phyloP scores from a whole-genome alignment of 2,113 vertebrate species.

The Poeciliopsis turrubarensis region DNA sequence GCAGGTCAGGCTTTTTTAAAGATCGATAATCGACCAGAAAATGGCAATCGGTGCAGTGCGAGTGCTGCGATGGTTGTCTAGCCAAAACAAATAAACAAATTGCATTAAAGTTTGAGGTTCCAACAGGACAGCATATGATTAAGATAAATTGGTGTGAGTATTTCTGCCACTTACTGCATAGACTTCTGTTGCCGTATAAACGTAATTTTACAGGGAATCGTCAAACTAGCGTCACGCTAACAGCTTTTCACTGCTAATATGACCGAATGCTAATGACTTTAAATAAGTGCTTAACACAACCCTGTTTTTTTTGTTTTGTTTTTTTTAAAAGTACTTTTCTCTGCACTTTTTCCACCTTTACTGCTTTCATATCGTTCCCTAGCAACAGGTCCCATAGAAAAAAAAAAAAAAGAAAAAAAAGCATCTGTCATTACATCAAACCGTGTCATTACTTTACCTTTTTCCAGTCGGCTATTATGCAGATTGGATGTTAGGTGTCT shows the following conservation, averaged over 20 bases:
- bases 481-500: background rate
- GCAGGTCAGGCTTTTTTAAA: no score
- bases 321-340: background rate
- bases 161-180: background rate
- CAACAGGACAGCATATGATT: background rate
- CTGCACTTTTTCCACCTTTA: no score
- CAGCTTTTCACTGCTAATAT: background rate
- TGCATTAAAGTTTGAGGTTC: background rate
- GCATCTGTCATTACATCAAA: background rate
- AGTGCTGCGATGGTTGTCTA: background rate
- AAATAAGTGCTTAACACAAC: background rate
- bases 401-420: background rate
- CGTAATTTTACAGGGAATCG: background rate
- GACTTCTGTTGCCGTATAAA: background rate
- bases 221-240: background rate
- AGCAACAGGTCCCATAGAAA: background rate
- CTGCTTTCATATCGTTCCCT: background rate
- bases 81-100: background rate
- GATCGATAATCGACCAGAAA: no score
- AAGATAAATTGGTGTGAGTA: background rate
- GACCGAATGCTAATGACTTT: background rate
- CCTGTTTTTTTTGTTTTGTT: no score
- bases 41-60: no score
- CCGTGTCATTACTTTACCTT: background rate
- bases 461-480: background rate